Evolutionary conservation across 2,888 invertebrate species (phyloP).

Genomic region (Hirudinaria manillensis): DNA sequence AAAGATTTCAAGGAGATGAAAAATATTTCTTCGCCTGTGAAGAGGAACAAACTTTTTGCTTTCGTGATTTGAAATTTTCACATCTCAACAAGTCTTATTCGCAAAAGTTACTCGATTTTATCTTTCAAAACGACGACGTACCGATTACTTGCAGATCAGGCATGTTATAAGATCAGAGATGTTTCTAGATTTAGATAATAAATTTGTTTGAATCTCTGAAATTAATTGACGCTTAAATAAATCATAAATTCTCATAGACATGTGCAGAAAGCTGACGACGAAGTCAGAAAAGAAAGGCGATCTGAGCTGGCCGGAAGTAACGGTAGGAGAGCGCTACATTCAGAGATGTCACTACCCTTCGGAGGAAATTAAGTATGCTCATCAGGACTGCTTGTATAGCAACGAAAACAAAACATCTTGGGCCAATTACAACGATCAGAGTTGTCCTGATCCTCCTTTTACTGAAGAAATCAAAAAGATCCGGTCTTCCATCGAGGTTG

Average conservation of each 20-base stretch:
- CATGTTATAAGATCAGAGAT: background rate
- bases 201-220: too few relatives aligned
- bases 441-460: conserved; percentile 17
- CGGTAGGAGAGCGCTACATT: conserved; percentile 15
- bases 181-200: too few relatives aligned
- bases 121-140: conserved; percentile 10
- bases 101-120: background rate
- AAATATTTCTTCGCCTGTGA: background rate
- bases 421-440: background rate
- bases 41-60: conserved; percentile 5
- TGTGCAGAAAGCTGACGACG: conserved; percentile 15
- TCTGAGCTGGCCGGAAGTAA: conserved; percentile 9
- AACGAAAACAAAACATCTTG: background rate
- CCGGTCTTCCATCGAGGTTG: background rate
- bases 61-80: conserved; percentile 12
- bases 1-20: too few relatives aligned
- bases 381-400: conserved; percentile 10
- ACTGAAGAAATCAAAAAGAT: conserved; percentile 11
- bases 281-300: conserved; percentile 15
- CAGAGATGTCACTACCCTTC: conserved; percentile 7
- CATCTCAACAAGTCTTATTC: conserved; percentile 16
- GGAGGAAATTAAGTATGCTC: background rate
- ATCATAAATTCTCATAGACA: background rate
- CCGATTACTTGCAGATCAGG: conserved; percentile 17
- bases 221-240: too few relatives aligned